These are phyloP conservation scores for Phortica variegata DNA, from an alignment of 1,140 invertebrate species.

Conservation along the genomic window DNA sequence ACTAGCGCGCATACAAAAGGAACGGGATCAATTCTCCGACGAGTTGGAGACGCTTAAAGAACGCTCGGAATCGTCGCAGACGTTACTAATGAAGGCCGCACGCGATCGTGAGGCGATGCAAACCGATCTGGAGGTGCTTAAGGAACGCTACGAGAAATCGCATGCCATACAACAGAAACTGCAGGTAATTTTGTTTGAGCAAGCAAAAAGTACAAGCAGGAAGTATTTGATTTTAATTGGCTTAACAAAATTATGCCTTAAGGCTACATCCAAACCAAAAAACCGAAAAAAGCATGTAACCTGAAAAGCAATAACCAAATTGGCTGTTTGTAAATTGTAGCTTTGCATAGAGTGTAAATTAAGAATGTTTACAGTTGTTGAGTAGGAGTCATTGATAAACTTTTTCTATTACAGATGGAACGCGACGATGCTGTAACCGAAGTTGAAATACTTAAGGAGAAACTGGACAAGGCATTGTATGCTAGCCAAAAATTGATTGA, in stretches of 20 bases:
- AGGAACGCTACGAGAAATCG: conserved; percentile 85
- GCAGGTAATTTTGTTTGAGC: conserved; percentile 67
- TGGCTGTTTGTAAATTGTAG: conserved; percentile 53
- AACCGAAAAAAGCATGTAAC: conserved; percentile 40
- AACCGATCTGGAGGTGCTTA: conserved; percentile 81
- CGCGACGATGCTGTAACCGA: conserved; percentile 81
- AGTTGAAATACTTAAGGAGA: conserved; percentile 84
- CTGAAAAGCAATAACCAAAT: conserved; percentile 37
- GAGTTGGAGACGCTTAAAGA: conserved; percentile 81
- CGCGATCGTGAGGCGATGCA: conserved; percentile 80
- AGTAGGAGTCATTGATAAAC: too few species aligned
- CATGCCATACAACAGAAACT: conserved; percentile 81
- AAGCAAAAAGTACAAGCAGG: not conserved
- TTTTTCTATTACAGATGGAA: conserved; percentile 67
- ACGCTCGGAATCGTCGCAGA: conserved; percentile 74
- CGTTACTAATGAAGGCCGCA: conserved; percentile 77
- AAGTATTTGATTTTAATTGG: conserved; percentile 18
- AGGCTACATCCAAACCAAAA: conserved; percentile 3
- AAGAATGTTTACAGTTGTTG: too few species aligned
- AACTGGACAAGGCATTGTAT: conserved; percentile 82
- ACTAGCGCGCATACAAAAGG: conserved; percentile 80
- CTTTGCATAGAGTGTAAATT: too few species aligned
- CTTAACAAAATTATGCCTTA: conserved; percentile 11
- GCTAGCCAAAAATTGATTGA: conserved; percentile 79
- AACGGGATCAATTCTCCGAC: conserved; percentile 76